These are phyloP conservation scores for Equus quagga DNA, from an alignment of 2,113 vertebrate species.

Conservation along the genomic window DNA sequence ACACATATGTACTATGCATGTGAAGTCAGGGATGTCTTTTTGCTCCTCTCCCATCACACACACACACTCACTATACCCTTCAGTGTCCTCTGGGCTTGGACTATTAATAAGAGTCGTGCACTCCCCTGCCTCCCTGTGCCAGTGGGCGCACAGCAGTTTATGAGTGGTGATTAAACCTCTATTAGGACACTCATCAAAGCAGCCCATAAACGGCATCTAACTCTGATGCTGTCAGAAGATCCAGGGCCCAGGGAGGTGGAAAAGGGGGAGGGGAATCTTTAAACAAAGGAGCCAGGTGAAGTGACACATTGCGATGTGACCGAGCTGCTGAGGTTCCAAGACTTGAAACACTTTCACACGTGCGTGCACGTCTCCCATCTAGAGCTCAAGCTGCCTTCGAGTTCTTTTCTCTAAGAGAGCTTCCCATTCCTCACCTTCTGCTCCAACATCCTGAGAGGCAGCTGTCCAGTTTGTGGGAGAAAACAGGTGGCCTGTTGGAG, in stretches of 20 bases:
- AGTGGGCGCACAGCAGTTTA: background rate
- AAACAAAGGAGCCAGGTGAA: conserved; percentile 15
- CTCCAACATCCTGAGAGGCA: background rate
- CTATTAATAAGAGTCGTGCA: background rate
- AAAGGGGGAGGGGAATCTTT: background rate
- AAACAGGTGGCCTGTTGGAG: background rate
- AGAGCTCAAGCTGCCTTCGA: background rate
- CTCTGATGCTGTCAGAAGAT: background rate
- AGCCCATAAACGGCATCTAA: conserved; percentile 42
- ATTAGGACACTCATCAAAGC: conserved; percentile 42
- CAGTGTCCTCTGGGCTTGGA: background rate
- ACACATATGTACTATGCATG: background rate
- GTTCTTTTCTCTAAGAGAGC: background rate
- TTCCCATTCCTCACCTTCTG: background rate
- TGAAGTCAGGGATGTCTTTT: background rate
- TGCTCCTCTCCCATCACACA: background rate
- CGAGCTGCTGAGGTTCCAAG: background rate
- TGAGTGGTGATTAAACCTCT: conserved; percentile 33
- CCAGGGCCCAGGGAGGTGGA: background rate
- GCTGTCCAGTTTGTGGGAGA: background rate
- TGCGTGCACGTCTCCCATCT: fast-evolving
- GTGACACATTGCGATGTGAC: background rate
- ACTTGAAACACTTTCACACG: background rate
- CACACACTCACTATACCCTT: background rate
- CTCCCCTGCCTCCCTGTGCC: background rate